Percentiles rank a stretch among this genome's conserved stretches.
Conservation (phyloP, 2,888 invertebrate genomes). For the Apodemia mormo region DNA sequence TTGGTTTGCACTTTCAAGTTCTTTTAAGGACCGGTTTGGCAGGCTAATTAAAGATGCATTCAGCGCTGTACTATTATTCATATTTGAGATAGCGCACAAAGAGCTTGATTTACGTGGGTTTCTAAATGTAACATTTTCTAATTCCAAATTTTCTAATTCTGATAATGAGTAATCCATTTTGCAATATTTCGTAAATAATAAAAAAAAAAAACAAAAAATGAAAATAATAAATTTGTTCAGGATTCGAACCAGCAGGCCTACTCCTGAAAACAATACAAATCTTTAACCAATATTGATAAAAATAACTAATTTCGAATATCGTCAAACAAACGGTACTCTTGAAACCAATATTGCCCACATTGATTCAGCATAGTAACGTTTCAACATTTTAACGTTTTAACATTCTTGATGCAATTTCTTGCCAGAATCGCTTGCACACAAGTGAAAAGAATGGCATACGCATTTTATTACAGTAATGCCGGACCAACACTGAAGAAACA, state of each 20-base stretch:
- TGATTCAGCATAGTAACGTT: too few relatives aligned
- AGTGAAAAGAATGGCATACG: neutral
- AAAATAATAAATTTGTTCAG: too few relatives aligned
- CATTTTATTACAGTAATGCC: too few relatives aligned
- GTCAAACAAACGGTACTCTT: too few relatives aligned
- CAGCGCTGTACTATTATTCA: neutral
- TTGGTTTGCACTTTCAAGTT: neutral
- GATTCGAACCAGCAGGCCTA: too few relatives aligned
- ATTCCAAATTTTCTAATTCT: neutral
- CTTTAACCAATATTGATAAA: too few relatives aligned
- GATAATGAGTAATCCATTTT: neutral
- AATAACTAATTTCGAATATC: too few relatives aligned
- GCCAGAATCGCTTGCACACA: neutral
- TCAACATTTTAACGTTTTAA: neutral
- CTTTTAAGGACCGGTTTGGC: neutral
- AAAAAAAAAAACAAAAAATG: too few relatives aligned
- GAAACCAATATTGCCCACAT: too few relatives aligned
- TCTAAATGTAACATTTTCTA: neutral
- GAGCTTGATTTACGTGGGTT: neutral
- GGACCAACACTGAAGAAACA: neutral
- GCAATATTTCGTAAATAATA: too few relatives aligned
- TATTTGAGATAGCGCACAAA: neutral
- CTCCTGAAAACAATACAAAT: too few relatives aligned
- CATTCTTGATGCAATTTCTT: neutral
- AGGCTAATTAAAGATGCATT: neutral